Evolutionary conservation across 1,140 invertebrate species (phyloP).

Genomic region (Trichogramma pretiosum): DNA sequence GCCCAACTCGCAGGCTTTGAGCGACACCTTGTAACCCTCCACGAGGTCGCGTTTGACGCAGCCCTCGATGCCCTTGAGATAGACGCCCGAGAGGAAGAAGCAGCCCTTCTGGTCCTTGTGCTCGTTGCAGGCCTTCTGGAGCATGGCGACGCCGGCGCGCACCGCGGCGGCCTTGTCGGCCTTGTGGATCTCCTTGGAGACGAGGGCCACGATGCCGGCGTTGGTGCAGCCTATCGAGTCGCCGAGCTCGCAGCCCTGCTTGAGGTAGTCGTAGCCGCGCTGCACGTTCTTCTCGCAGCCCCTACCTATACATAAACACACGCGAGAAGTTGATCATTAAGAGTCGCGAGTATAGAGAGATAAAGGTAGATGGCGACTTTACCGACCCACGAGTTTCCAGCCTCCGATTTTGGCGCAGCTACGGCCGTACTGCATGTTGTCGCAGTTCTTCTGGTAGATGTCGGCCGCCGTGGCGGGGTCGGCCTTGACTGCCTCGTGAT

Average conservation of each 20-base stretch:
- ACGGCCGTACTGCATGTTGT: conserved; percentile 66
- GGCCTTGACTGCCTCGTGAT: conserved; percentile 70
- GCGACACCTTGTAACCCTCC: conserved; percentile 66
- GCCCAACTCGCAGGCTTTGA: conserved; percentile 68
- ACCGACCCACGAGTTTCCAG: conserved; percentile 56
- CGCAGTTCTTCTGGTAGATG: conserved; percentile 77
- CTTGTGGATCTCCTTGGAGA: conserved; percentile 40
- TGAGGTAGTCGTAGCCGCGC: conserved; percentile 60
- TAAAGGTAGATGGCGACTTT: neutral
- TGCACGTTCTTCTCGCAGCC: conserved; percentile 21
- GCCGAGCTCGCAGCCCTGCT: conserved; percentile 66
- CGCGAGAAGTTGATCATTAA: conserved; percentile 4
- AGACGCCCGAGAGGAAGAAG: conserved; percentile 69
- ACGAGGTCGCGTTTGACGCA: conserved; percentile 55
- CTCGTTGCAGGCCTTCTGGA: conserved; percentile 63
- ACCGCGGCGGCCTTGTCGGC: conserved; percentile 35
- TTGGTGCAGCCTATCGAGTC: conserved; percentile 65
- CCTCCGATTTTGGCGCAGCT: conserved; percentile 81
- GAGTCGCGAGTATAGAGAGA: no score
- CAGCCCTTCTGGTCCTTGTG: conserved; percentile 65
- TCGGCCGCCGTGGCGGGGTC: conserved; percentile 68
- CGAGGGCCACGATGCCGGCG: conserved; percentile 60
- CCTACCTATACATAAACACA: conserved; percentile 28
- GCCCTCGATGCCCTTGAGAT: conserved; percentile 59
- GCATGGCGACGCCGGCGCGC: conserved; percentile 51